Percentiles rank a stretch among this genome's conserved stretches.
Evolutionary conservation across 2,113 vertebrate genomes (phyloP).

Genomic region (Leiothrix lutea): DNA sequence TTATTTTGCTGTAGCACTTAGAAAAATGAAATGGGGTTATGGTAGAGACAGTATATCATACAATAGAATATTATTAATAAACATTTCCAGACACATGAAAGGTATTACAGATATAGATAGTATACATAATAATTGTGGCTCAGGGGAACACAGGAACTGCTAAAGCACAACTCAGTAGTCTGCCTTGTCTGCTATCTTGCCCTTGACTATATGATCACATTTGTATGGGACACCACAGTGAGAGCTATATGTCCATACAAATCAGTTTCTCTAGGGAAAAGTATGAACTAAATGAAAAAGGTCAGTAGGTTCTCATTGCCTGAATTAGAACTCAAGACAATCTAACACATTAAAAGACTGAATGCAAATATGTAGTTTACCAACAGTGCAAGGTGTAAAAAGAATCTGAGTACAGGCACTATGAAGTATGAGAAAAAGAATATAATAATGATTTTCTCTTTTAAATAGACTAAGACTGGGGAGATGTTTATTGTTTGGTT

Average conservation of each 20-base stretch:
- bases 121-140: background rate
- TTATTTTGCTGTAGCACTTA: background rate
- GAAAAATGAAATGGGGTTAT: background rate
- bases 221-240: background rate
- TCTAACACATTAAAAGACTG: background rate
- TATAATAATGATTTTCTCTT: background rate
- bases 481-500: background rate
- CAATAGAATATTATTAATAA: background rate
- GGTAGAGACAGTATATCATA: background rate
- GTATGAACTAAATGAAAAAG: background rate
- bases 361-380: background rate
- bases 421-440: background rate
- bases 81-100: background rate
- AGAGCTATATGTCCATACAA: background rate
- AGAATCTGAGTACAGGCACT: background rate
- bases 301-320: background rate
- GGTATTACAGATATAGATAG: background rate
- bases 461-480: background rate
- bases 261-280: background rate
- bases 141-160: background rate
- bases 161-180: background rate
- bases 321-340: background rate
- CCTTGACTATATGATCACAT: background rate
- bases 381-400: background rate
- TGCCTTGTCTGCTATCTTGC: background rate